phyloP scores from a whole-genome alignment of 2,888 invertebrate species.

The Epistrophe eligans region DNA sequence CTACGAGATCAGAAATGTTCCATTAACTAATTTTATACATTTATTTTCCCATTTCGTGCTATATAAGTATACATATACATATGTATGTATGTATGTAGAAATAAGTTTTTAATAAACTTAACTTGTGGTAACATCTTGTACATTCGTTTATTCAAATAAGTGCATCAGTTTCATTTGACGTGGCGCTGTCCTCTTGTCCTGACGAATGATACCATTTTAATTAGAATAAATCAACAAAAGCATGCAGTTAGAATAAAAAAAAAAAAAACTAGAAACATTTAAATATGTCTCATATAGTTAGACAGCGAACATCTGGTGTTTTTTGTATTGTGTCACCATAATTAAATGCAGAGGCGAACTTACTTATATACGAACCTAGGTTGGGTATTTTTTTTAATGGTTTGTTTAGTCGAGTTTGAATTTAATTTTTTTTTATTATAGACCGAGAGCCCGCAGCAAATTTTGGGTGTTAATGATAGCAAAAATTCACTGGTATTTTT shows the following conservation, averaged over 20 bases:
- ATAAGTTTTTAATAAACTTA: background rate
- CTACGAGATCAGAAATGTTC: background rate
- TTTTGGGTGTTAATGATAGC: too few species aligned
- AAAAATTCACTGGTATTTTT: too few species aligned
- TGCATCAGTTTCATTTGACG: background rate
- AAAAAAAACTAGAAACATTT: background rate
- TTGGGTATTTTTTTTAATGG: too few species aligned
- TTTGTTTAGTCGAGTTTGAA: too few species aligned
- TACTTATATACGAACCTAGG: too few species aligned
- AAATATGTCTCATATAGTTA: background rate
- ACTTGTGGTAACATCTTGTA: background rate
- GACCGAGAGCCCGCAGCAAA: too few species aligned
- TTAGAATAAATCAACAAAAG: background rate
- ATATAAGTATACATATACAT: too few species aligned
- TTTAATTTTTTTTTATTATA: too few species aligned
- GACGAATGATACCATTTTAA: slow-evolving; percentile 12
- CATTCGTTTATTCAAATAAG: background rate
- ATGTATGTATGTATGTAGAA: too few species aligned
- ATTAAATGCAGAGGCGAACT: background rate
- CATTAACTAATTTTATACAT: background rate
- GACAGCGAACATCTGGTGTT: background rate
- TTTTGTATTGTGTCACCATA: too few species aligned
- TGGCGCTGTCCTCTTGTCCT: background rate
- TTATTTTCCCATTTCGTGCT: background rate
- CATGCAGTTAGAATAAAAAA: background rate